Base-by-base conservation (phyloP, 2,888 invertebrate genomes). In the Junonia oenone region DNA sequence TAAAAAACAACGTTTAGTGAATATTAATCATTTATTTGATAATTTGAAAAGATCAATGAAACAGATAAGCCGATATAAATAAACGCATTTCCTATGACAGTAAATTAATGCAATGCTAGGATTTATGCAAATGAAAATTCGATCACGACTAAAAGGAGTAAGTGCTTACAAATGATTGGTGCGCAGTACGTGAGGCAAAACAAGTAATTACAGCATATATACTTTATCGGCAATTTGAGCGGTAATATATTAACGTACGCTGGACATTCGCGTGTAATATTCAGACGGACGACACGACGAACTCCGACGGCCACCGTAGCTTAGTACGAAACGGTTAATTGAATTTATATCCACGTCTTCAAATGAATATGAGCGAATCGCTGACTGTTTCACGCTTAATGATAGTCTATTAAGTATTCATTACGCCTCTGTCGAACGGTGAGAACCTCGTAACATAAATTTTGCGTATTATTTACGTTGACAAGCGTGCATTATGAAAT, bases 361-460 rank as follows among this genome's bases (percentile, higher is more conserved):
- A 81, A 84, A 85, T 86, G 83, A 85, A 83, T 86, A 85, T 86
- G 85, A 86, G 78, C 80, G 65, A 76, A 75, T 74, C 76, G 76
- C 72, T 76, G 75, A 63, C 62, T 67, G 69, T 69, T 66, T 64
- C 68, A 69, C 72, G 67, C 64, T 68, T 73, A 76, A 82, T 81
- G 79, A 78, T 71, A 64, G 64, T 73, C 72, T 71, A 83, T 88
- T 83, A 83, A 67, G 83, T 77, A 90, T 90, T 85, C 89, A 78
- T 72, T 67, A 78, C 69, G 75, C 73, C 76, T 73, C 67, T 71
- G 70, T 72, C 72, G 76, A 78, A 82, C 86, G 85, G 88, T 88
- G 89, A 87, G 89, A 90, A 88, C 84, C 81, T 84, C 83, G 84
- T 86, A 88, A 88, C 89, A 90, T 90, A 89, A 89, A 90, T 89